Conservation (phyloP, 2,888 invertebrate genomes). For the Harpagoxenus sublaevis region DNA sequence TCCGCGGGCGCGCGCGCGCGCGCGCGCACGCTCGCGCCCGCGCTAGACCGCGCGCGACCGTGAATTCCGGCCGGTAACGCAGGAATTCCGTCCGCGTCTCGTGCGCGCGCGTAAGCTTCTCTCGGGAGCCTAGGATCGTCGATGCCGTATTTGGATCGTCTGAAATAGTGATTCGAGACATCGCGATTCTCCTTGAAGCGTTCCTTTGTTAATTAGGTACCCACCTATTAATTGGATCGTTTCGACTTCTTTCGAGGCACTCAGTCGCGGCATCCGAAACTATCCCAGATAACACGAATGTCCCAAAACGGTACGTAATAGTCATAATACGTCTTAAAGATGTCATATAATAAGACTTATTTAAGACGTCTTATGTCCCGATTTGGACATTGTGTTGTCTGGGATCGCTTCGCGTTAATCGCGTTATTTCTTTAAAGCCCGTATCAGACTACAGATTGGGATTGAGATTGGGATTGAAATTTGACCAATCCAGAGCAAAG, state of each 20-base stretch:
- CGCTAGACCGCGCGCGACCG: conserved; percentile 68
- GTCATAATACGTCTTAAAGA: no score
- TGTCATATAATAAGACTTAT: no score
- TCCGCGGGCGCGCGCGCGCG: conserved; percentile 54
- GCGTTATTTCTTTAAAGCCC: no score
- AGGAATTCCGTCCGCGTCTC: conserved; percentile 69
- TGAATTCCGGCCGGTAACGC: conserved; percentile 81
- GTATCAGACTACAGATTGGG: no score
- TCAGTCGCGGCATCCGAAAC: not conserved
- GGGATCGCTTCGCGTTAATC: no score
- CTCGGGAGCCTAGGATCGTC: not conserved
- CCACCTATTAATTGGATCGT: not conserved
- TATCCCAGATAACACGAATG: no score
- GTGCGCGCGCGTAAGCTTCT: not conserved
- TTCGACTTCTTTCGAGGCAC: not conserved
- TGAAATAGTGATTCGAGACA: conserved; percentile 32
- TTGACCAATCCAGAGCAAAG: no score
- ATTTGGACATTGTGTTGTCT: no score
- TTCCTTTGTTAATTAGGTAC: not conserved
- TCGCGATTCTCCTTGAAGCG: not conserved
- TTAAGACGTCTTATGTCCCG: no score
- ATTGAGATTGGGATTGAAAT: no score
- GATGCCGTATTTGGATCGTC: conserved; percentile 38
- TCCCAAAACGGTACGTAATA: no score
- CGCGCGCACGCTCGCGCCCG: not conserved